Base-by-base conservation (phyloP, 2,888 invertebrate species). In the Schizaphis graminum region DNA sequence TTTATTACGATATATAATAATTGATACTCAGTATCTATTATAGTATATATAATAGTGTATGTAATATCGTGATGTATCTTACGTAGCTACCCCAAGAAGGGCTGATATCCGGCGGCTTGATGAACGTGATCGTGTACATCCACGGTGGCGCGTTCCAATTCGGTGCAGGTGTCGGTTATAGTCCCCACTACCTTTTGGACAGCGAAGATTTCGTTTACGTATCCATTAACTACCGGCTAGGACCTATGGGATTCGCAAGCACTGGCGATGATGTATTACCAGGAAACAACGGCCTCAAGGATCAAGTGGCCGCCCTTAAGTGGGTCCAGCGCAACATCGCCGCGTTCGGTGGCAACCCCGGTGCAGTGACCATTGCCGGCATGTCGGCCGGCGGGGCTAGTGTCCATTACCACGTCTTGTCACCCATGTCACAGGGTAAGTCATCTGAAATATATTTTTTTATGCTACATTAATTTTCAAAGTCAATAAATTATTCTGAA, bases 351-450 rank as follows among this genome's bases (percentile, higher is more conserved):
- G 98, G 98, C 1, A 97, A 98, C 96, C 97, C 97, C 1, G 96
- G 97, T 87, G 97, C 97, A 94, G 96, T 98, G 57, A 97, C 97
- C 0, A 95, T 98, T 7, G 96, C 97, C 0, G 98, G 98, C 5
- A 96, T 97, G 95, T 98, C 98, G 8, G 97, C 98, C 0, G 98
- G 98, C 0, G 98, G 97, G 57, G 97, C 97, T 10, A 97, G 98
- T 95, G 97, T 97, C 0, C 97, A 98, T 95, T 97, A 97, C 95
- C 98, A 98, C 95, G 97, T 97, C 95, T 95, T 98, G 28, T 97
- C 97, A 0, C 97, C 97, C 0, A 95, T 97, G 95, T 97, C 97
- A 28, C 96, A 96, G 95, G 97, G 97, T 96, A 96, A 96, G 61
- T 95, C 41, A 24, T 41, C 13, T 86, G 21, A 77, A 77, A 35